A percentile compares a stretch with the other conserved stretches of the same genome.
These are phyloP conservation scores for Falco berigora DNA, from an alignment of 2,797 vertebrate species.

Conservation along the genomic window DNA sequence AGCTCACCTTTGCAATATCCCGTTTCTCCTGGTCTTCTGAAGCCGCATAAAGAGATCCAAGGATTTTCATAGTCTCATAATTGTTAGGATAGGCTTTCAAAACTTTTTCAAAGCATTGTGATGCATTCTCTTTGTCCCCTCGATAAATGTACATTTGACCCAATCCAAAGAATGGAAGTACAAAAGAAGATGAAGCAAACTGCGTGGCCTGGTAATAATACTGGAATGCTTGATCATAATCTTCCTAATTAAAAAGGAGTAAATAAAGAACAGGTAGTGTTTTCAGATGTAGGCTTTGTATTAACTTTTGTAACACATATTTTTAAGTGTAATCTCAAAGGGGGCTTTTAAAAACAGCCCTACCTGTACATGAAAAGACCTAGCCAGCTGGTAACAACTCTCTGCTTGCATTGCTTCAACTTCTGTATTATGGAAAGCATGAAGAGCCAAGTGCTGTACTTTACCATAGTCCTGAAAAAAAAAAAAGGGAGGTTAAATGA, in stretches of 20 bases:
- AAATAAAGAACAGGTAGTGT: neutral
- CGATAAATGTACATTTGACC: conserved; percentile 99
- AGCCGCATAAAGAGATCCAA: conserved; percentile 96
- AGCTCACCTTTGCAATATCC: conserved; percentile 90
- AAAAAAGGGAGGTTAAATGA: neutral
- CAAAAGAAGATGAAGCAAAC: conserved; percentile 96
- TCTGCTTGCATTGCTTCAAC: conserved; percentile 99
- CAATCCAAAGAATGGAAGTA: conserved; percentile 95
- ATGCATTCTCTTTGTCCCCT: conserved; percentile 96
- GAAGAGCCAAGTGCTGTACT: conserved; percentile 96
- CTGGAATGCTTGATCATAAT: conserved; percentile 99
- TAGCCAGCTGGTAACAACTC: conserved; percentile 96
- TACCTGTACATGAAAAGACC: conserved; percentile 98
- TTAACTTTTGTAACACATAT: neutral
- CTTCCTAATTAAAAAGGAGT: conserved; percentile 78
- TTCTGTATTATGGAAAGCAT: conserved; percentile 98
- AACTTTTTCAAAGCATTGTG: conserved; percentile 98
- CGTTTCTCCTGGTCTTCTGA: conserved; percentile 98
- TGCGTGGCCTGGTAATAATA: conserved; percentile 99
- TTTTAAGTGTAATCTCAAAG: neutral
- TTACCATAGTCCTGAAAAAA: conserved; percentile 92
- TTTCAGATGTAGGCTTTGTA: neutral
- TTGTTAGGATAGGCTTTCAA: conserved; percentile 99
- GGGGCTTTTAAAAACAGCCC: neutral
- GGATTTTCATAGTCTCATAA: conserved; percentile 99